Percentiles rank a stretch among this genome's conserved stretches.
phyloP scores from a whole-genome alignment of 2,888 invertebrate genomes.

The Microctonus hyperodae region DNA sequence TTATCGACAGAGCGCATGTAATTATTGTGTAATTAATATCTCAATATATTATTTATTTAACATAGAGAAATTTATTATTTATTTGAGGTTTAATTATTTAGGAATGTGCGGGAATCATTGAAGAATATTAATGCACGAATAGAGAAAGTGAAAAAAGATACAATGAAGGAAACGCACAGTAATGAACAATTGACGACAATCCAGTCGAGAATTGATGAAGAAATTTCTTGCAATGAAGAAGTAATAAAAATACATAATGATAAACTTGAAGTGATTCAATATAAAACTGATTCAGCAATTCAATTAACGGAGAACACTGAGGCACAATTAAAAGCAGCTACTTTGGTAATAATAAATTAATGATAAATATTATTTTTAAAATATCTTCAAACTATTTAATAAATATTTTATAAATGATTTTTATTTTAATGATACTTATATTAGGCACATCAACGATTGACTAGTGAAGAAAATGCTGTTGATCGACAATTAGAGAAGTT shows the following conservation, averaged over 20 bases:
- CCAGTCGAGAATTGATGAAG: slow-evolving; percentile 68
- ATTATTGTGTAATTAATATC: slow-evolving; percentile 45
- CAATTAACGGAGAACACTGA: slow-evolving; percentile 1
- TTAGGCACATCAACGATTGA: slow-evolving; percentile 66
- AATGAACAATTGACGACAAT: slow-evolving; percentile 72
- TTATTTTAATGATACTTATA: neutral
- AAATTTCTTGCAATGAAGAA: slow-evolving; percentile 62
- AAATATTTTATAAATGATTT: neutral
- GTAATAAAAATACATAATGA: slow-evolving; percentile 66
- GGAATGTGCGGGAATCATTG: slow-evolving; percentile 69
- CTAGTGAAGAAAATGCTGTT: slow-evolving; percentile 61
- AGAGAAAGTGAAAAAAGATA: slow-evolving; percentile 73
- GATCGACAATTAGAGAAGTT: slow-evolving; percentile 67
- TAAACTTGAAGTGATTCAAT: slow-evolving; percentile 66
- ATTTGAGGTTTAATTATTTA: slow-evolving; percentile 55
- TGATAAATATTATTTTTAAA: neutral
- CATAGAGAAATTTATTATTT: neutral
- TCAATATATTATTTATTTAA: slow-evolving; percentile 25
- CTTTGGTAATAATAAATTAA: neutral
- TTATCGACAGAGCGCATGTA: slow-evolving; percentile 70
- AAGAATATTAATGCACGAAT: slow-evolving; percentile 68
- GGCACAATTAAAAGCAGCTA: neutral
- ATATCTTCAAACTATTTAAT: neutral
- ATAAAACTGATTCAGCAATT: slow-evolving; percentile 54
- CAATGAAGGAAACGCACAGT: slow-evolving; percentile 71